A percentile compares a stretch with the other conserved stretches of the same genome.
Evolutionary conservation across 2,888 invertebrate genomes (phyloP).

Genomic region (Eristalis pertinax): DNA sequence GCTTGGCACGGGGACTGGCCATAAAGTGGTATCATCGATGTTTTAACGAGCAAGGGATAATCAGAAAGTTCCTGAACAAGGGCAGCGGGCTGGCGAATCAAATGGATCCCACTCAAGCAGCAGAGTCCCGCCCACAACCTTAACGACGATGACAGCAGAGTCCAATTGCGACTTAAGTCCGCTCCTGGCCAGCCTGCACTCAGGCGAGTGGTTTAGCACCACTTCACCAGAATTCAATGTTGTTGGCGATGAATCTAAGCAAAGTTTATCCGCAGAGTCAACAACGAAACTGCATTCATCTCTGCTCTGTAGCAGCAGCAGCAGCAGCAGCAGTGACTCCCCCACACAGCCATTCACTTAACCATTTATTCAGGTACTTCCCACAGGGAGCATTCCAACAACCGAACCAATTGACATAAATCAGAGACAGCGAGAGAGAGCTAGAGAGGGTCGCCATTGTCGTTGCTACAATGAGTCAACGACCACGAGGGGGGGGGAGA

Average conservation of each 20-base stretch:
- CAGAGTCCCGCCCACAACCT: too few species aligned
- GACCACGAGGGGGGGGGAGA: constrained; percentile 5
- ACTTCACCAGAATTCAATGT: background rate
- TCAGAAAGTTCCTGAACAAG: too few species aligned
- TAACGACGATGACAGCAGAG: too few species aligned
- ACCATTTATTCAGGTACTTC: constrained; percentile 51
- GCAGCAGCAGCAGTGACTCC: background rate
- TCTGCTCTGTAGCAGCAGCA: background rate
- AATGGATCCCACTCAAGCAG: too few species aligned
- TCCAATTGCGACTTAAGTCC: background rate
- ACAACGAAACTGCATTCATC: constrained; percentile 10
- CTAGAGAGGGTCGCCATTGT: constrained; percentile 61
- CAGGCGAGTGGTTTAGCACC: background rate
- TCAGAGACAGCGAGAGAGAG: constrained; percentile 17
- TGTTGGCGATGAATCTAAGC: background rate
- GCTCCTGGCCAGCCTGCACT: background rate
- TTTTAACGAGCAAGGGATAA: too few species aligned
- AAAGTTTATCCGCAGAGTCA: constrained; percentile 27
- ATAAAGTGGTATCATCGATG: too few species aligned
- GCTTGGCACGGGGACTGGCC: too few species aligned
- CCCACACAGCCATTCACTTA: constrained; percentile 48
- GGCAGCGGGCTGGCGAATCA: too few species aligned
- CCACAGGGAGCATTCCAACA: constrained; percentile 49
- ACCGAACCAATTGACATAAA: constrained; percentile 71
- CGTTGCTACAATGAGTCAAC: constrained; percentile 45